Percentiles rank a stretch among this genome's conserved stretches.
Conservation (phyloP, 2,888 invertebrate genomes). For the Dolomedes plantarius region DNA sequence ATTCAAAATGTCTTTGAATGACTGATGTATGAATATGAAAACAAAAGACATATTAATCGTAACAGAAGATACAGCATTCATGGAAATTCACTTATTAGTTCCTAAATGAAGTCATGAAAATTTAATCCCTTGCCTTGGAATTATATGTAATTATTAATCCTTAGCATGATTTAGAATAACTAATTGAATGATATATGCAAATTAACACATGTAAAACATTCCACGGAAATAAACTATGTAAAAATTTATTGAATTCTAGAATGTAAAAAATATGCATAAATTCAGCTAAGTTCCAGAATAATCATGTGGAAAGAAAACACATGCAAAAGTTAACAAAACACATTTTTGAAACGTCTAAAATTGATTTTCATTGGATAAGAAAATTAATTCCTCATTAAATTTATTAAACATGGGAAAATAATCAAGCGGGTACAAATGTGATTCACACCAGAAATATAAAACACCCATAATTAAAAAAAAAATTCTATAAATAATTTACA, state of each 20-base stretch:
- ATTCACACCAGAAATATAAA: slow-evolving; percentile 7
- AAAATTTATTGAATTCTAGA: slow-evolving; percentile 23
- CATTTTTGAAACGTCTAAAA: background rate
- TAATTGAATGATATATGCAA: too few species aligned
- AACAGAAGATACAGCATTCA: too few species aligned
- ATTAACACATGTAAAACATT: background rate
- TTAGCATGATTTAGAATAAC: too few species aligned
- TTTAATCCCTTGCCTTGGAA: too few species aligned
- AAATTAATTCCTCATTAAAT: background rate
- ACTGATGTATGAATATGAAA: too few species aligned
- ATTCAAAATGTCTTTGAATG: too few species aligned
- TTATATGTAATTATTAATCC: too few species aligned
- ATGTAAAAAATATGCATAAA: slow-evolving; percentile 14
- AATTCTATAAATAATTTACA: background rate
- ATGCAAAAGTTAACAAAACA: background rate
- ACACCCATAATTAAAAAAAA: slow-evolving; percentile 15
- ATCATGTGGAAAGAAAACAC: background rate
- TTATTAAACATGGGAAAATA: background rate
- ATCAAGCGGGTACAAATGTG: background rate
- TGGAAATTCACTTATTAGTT: too few species aligned
- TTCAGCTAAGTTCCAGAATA: background rate
- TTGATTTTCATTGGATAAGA: background rate
- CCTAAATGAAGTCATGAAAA: too few species aligned
- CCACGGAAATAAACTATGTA: slow-evolving; percentile 7
- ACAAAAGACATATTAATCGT: too few species aligned